Base-by-base conservation (phyloP, 2,797 vertebrate genomes). In the Schizopygopsis pylzovi region DNA sequence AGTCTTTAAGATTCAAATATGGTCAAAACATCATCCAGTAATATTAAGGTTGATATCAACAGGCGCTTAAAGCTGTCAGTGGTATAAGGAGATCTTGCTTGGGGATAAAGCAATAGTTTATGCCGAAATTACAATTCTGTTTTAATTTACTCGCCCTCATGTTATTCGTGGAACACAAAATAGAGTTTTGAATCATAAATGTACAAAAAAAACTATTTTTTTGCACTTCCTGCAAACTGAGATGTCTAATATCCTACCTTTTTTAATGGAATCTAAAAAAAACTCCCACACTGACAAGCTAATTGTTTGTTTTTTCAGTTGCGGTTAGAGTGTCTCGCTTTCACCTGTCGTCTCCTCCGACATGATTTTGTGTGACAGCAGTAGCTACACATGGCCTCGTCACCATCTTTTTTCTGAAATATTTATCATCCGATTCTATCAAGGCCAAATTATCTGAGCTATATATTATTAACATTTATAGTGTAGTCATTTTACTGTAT, bases 1-100 rank as follows among this genome's bases (percentile, higher is more conserved):
- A 73, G 71, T 70, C 47, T 84, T 84, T 59, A 81, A 81, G 79
- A 86, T 47, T 59, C 13, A 85, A 77, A 56, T 33, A 11, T 78
- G 63, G 33, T 67, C 22, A 67, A 68, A 67, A 76, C 11, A 77
- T 77, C 33, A 18, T 45, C 25, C 68, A 54, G 13, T 68, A 28
- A 54, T 77, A 43, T 54, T 37, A 77, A 65, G 45, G 54, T 67
- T 77, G 15, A 52, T 25, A 54, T 67, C 59, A 84, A 54, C 72
- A 67, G 76, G 73, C 54, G 45, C 16, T 28, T n/a, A 8, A 67
- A 84, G 5, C 45, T 67, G 45, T 77, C 33, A 67, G 72, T 65
- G 81, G 71, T 75, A n/a, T 63, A 22, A 59, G 76, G 37, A 11
- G 37, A 61, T 41, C 22, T 28, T 76, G 47, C 47, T 76, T 47